Percentiles rank a stretch among this genome's conserved stretches.
phyloP scores from a whole-genome alignment of 2,888 invertebrate genomes.

The Microctonus hyperodae region DNA sequence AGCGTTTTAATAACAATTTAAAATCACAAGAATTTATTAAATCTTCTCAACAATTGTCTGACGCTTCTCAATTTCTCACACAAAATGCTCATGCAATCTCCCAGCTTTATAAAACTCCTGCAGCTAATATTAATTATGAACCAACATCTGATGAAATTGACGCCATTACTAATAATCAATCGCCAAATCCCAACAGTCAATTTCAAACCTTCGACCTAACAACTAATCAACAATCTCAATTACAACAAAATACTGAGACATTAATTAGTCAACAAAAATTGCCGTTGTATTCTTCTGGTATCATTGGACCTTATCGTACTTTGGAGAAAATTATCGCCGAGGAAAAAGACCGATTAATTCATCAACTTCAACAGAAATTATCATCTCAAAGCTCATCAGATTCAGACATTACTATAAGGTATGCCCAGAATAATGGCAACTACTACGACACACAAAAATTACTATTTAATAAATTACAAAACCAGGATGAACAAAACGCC shows the following conservation, averaged over 20 bases:
- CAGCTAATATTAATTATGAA: constrained; percentile 52
- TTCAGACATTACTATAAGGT: constrained; percentile 35
- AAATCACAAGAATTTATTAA: constrained; percentile 41
- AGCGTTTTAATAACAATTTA: constrained; percentile 25
- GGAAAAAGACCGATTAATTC: constrained; percentile 56
- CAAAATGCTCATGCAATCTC: constrained; percentile 59
- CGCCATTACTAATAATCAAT: constrained; percentile 37
- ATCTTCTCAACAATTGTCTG: constrained; percentile 47
- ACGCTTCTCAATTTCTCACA: constrained; percentile 54
- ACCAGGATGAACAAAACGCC: constrained; percentile 26
- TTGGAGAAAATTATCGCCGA: constrained; percentile 51
- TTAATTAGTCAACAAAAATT: constrained; percentile 17
- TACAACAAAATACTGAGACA: constrained; percentile 14
- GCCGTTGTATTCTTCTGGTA: constrained; percentile 53
- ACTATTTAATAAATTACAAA: constrained; percentile 28
- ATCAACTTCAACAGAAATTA: constrained; percentile 51
- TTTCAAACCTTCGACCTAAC: constrained; percentile 30
- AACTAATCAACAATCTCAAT: constrained; percentile 11
- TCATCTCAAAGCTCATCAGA: constrained; percentile 34
- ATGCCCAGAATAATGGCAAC: constrained; percentile 47
- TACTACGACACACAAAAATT: constrained; percentile 13
- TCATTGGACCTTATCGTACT: constrained; percentile 47
- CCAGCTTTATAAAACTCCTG: constrained; percentile 54
- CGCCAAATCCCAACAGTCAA: constrained; percentile 36
- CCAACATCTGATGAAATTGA: constrained; percentile 43